Evolutionary conservation across 2,797 vertebrate genomes (phyloP), one percentile per base, ranked within the genome.

Genomic region (Phoxinus dragarum): DNA sequence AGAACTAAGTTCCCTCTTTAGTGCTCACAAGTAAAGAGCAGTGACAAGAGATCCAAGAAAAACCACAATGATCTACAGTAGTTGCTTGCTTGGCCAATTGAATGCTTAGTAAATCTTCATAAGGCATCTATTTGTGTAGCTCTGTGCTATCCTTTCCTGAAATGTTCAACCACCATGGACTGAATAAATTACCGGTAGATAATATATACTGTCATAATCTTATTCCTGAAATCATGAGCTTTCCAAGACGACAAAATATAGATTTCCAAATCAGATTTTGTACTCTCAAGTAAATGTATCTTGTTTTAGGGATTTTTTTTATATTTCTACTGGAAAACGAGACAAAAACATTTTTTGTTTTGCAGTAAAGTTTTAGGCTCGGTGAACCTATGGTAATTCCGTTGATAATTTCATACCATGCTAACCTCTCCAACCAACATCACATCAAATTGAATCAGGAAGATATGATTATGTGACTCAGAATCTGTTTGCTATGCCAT

Each of bases 1-100:
- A 78, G 27, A 71, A 44, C 34, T 36, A 19, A 5, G 74, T 71
- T 59, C 66, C 67, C 72, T 79, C 75, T 84, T 72, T 79, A 79
- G 83, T 27, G 66, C 52, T 69, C 52, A 49, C 52, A 84, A 79
- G 66, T 27, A 84, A 71, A 84, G 17, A 77, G 82, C 61, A 77
- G 64, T 23, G 66, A 59, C 67, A 52, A 73, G 42, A 64, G 42
- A 75, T 81, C 77, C 78, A 66, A 66, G 79, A 81, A 64, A 86
- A 80, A 86, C 34, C 78, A 81, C 0, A 1, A 52, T 81, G 67
- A 80, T 54, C 40, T 59, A 61, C 68, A 80, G 59, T 7, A 76
- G 72, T 40, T 52, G 54, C 68, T 31, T 69, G 36, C 68, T 31
- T 69, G 36, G 64, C 36, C 11, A 44, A 59, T 16, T 77, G 34